Base-by-base conservation (phyloP, 2,797 vertebrate species). In the Alcedo quadribrachys region DNA sequence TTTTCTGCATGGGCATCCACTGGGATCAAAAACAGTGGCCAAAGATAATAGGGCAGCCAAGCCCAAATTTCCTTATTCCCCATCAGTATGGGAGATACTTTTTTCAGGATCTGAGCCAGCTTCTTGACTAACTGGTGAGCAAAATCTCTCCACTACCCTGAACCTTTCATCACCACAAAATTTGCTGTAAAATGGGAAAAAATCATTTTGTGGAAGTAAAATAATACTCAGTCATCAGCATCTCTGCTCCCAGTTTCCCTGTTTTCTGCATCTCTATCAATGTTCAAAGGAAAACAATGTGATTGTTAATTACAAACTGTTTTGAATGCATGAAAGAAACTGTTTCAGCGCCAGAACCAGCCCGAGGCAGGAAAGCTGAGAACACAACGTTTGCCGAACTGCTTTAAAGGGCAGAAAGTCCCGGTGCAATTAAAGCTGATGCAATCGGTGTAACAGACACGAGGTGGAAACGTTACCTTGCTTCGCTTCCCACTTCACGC, bases 371-470 rank as follows among this genome's bases (percentile, higher is more conserved):
- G 85, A 54, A 91, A 84, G 69, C 79, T 79, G 90, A 87, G 81
- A 83, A 69, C 67, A 63, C 8, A 0, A 33, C 3, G 4, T 45
- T 79, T 18, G 16, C 43, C 0, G 4, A 87, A 67, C 89, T 68
- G 80, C 73, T 93, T 94, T 79, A 94, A 94, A 95, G 87, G 93
- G 91, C 65, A 91, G 89, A 81, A 93, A 95, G 93, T 80, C 87
- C 93, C 80, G 5, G 46, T 90, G 86, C 93, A 94, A 96, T 97
- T 94, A 96, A 97, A 54, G 87, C 73, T 89, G 92, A 95, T 95
- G 94, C 76, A 94, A 90, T 92, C 89, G 11, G 75, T 65, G 30
- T 62, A 80, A 76, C 71, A 94, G 92, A 95, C 92, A 35, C 89
- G 83, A 93, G 87, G 90, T 84, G 93, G 93, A 94, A 97, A 92